Percentiles rank a stretch among this genome's conserved stretches.
phyloP scores from a whole-genome alignment of 2,797 vertebrate species.

The Rhinella marina region DNA sequence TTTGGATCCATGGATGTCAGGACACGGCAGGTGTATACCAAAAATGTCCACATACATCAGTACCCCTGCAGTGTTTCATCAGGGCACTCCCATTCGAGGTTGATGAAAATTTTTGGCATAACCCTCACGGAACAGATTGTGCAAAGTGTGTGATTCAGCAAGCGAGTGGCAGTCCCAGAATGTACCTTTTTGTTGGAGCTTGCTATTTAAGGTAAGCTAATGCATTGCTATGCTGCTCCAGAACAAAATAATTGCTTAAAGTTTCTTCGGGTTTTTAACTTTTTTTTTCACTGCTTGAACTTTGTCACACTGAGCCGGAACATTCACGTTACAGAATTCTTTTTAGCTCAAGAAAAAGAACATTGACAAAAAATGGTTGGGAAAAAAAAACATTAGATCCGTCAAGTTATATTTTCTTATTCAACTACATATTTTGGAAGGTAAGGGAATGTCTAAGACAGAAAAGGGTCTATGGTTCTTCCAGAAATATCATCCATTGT shows the following conservation, averaged over 20 bases:
- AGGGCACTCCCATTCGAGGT: neutral
- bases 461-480: neutral
- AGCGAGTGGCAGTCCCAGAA: neutral
- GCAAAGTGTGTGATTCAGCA: neutral
- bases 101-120: neutral
- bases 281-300: constrained; percentile 7
- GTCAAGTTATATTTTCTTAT: neutral
- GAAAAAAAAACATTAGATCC: neutral
- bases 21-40: neutral
- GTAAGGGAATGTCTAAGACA: neutral
- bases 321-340: neutral
- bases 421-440: neutral
- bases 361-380: neutral
- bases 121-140: neutral
- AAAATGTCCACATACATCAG: neutral
- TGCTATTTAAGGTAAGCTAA: neutral
- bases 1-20: too few relatives aligned
- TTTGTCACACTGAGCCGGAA: constrained; percentile 28
- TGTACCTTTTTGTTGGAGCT: constrained; percentile 17
- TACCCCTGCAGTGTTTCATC: too few relatives aligned
- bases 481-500: neutral
- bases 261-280: constrained; percentile 15
- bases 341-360: neutral
- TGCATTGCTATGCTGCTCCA: neutral
- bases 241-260: constrained; percentile 50